Conservation (phyloP, 1,140 invertebrate species). For the Stegodyphus dumicola region DNA sequence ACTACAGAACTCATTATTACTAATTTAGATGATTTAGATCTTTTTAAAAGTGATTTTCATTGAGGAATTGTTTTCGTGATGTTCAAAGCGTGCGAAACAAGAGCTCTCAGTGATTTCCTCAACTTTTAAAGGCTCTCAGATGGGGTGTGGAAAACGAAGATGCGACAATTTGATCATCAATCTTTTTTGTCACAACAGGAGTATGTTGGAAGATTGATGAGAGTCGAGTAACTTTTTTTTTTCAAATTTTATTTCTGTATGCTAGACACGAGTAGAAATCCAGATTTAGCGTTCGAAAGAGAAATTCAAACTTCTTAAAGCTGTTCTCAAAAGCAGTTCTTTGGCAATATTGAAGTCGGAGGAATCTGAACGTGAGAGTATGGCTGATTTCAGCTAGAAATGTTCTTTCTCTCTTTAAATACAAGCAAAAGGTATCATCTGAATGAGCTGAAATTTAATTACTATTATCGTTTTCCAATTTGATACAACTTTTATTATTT, state of each 20-base stretch:
- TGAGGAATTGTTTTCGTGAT: no score
- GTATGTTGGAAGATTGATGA: conserved; percentile 49
- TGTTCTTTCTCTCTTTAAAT: not conserved
- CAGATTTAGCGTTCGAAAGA: conserved; percentile 10
- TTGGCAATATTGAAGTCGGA: not conserved
- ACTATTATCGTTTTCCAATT: no score
- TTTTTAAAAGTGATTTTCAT: no score
- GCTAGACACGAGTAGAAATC: conserved; percentile 13
- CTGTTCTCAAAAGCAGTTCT: not conserved
- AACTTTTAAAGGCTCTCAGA: no score
- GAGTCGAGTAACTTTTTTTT: not conserved
- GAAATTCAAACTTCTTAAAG: conserved; percentile 31
- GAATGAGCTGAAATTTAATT: no score
- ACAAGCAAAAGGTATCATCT: no score
- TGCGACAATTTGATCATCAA: conserved; percentile 55
- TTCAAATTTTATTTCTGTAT: conserved; percentile 10
- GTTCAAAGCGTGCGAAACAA: no score
- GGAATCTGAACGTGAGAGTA: not conserved
- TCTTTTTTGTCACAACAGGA: conserved; percentile 58
- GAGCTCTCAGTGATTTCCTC: no score
- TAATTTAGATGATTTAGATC: no score
- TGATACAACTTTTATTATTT: no score
- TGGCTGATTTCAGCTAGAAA: not conserved
- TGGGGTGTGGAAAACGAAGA: not conserved
- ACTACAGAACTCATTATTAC: no score